phyloP scores from a whole-genome alignment of 2,797 vertebrate species.

The Poeciliopsis presidionis region DNA sequence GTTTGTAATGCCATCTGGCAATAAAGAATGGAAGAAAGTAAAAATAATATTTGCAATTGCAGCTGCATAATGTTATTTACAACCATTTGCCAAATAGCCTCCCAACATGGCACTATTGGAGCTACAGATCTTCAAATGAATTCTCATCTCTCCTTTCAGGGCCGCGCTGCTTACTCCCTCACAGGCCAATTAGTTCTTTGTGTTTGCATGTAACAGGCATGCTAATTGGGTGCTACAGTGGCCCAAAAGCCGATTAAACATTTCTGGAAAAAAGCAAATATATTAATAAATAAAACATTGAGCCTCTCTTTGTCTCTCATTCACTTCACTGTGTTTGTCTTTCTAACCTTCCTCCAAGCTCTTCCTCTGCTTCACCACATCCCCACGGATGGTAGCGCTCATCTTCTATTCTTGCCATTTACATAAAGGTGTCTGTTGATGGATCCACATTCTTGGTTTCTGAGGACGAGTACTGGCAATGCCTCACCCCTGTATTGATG shows the following conservation, averaged over 20 bases:
- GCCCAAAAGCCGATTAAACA: conserved; percentile 80
- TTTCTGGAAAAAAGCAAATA: conserved; percentile 40
- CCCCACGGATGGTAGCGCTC: background rate
- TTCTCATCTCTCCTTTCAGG: conserved; percentile 55
- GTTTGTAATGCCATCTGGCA: conserved; percentile 28
- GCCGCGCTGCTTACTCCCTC: conserved; percentile 52
- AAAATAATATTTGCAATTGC: conserved; percentile 44
- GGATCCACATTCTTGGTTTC: conserved; percentile 34
- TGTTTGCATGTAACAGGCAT: conserved; percentile 75
- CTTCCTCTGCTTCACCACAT: conserved; percentile 10
- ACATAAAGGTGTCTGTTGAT: conserved; percentile 22
- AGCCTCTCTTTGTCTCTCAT: conserved; percentile 56
- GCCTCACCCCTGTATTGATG: conserved; percentile 58
- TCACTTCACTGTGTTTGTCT: conserved; percentile 17
- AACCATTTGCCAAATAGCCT: conserved; percentile 55
- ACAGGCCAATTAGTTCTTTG: conserved; percentile 74
- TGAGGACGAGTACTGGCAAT: conserved; percentile 34
- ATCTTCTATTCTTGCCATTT: conserved; percentile 26
- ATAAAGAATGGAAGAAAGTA: conserved; percentile 32
- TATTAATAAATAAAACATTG: conserved; percentile 36
- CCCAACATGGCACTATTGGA: conserved; percentile 48
- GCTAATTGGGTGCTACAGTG: conserved; percentile 76
- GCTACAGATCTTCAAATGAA: conserved; percentile 62
- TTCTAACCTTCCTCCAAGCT: conserved; percentile 20
- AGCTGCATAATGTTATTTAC: conserved; percentile 46